phyloP scores from a whole-genome alignment of 2,113 vertebrate genomes.

The Cavia porcellus region DNA sequence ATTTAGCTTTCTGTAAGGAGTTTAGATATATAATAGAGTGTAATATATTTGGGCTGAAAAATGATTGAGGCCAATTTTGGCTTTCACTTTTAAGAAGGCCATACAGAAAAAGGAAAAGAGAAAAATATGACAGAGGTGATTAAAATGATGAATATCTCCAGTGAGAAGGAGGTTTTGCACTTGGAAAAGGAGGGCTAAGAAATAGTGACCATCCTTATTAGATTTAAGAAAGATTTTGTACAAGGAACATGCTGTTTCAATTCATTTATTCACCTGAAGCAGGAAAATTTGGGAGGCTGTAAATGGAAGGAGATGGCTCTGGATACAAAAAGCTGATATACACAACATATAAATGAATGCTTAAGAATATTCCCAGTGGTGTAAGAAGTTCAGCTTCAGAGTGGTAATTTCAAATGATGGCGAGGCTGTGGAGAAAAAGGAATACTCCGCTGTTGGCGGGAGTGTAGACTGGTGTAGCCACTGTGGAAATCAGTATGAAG shows the following conservation, averaged over 20 bases:
- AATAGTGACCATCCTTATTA: not conserved
- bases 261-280: not conserved
- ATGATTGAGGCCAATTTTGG: not conserved
- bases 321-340: conserved; percentile 34
- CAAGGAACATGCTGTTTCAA: not conserved
- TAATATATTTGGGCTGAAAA: not conserved
- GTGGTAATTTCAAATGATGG: not conserved
- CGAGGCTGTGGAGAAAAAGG: too few relatives aligned
- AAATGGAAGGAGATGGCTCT: not conserved
- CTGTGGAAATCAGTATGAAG: too few relatives aligned
- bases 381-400: not conserved
- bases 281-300: conserved; percentile 1
- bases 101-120: not conserved
- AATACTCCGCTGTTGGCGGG: too few relatives aligned
- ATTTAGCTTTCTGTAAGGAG: conserved; percentile 46
- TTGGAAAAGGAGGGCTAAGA: conserved; percentile 35
- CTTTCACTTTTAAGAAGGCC: not conserved
- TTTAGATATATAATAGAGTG: not conserved
- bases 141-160: not conserved
- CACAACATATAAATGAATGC: not conserved
- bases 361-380: conserved; percentile 7
- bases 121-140: not conserved
- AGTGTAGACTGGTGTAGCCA: too few relatives aligned
- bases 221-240: not conserved
- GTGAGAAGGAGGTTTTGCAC: not conserved